Conservation (phyloP, 2,797 vertebrate species). For the Phaenicophaeus curvirostris region DNA sequence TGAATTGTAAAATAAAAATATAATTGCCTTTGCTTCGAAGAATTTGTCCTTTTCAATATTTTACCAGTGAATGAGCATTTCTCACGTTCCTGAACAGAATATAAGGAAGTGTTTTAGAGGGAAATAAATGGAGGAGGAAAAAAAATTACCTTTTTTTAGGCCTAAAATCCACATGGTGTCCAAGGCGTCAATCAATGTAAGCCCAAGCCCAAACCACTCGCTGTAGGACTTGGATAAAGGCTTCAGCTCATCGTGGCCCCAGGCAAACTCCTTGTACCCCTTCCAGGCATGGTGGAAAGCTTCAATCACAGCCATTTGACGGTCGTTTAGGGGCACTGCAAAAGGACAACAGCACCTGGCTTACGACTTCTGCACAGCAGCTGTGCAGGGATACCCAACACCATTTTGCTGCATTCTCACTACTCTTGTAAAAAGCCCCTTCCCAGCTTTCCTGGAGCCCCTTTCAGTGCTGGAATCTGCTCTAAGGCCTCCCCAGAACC, state of each 20-base stretch:
- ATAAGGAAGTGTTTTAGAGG: neutral
- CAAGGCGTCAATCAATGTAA: conserved; percentile 91
- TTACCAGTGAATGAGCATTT: no score
- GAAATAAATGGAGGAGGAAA: neutral
- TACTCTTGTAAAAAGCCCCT: no score
- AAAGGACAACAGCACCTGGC: neutral
- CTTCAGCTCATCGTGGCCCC: conserved; percentile 94
- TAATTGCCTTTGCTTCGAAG: no score
- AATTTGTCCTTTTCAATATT: no score
- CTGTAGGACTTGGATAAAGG: conserved; percentile 90
- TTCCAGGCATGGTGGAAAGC: conserved; percentile 93
- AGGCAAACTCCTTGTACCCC: conserved; percentile 90
- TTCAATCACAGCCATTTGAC: conserved; percentile 83
- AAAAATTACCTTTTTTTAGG: conserved; percentile 85
- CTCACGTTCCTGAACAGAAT: neutral
- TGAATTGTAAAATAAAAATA: no score
- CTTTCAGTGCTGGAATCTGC: no score
- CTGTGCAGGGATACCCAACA: neutral
- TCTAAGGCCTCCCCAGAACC: no score
- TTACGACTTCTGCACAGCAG: neutral
- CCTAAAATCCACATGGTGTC: conserved; percentile 97
- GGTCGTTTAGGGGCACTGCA: conserved; percentile 58
- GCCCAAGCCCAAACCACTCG: conserved; percentile 94
- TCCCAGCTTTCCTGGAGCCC: no score
- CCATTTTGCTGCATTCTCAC: neutral